Percentiles rank a stretch among this genome's conserved stretches.
These are phyloP conservation scores for Lymantria monacha DNA, from an alignment of 2,888 invertebrate genomes.

Conservation along the genomic window DNA sequence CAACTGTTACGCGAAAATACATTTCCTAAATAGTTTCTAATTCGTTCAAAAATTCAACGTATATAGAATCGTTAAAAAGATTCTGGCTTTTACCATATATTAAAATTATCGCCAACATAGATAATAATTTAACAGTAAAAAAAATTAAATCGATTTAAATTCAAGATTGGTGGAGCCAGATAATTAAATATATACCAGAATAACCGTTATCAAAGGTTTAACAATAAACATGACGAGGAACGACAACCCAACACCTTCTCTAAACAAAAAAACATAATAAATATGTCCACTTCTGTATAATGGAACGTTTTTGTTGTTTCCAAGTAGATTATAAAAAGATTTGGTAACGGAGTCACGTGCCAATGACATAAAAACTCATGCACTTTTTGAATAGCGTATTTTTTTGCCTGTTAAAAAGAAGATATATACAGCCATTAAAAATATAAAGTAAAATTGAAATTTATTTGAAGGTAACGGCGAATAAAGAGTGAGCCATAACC, in stretches of 20 bases:
- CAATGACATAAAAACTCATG: neutral
- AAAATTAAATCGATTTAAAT: constrained; percentile 27
- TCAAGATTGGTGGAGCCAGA: constrained; percentile 16
- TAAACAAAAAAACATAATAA: constrained; percentile 25
- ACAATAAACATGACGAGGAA: constrained; percentile 33
- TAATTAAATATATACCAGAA: constrained; percentile 28
- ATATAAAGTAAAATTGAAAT: too few relatives aligned
- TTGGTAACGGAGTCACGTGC: constrained; percentile 24
- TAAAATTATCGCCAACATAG: too few relatives aligned
- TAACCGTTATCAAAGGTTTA: constrained; percentile 24
- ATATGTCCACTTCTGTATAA: constrained; percentile 12
- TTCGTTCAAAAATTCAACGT: too few relatives aligned
- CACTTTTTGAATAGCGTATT: neutral
- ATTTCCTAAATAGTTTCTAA: too few relatives aligned
- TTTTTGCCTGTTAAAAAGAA: neutral
- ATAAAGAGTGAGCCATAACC: too few relatives aligned
- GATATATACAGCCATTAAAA: too few relatives aligned
- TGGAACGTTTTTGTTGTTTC: constrained; percentile 15
- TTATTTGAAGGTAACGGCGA: too few relatives aligned
- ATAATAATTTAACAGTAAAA: neutral
- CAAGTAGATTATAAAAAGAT: constrained; percentile 14
- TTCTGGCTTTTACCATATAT: too few relatives aligned
- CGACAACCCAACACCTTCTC: constrained; percentile 16
- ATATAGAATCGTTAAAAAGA: too few relatives aligned
- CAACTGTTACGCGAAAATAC: too few relatives aligned